These are phyloP conservation scores for Rhincodon typus DNA, from an alignment of 2,797 vertebrate species.

Conservation along the genomic window DNA sequence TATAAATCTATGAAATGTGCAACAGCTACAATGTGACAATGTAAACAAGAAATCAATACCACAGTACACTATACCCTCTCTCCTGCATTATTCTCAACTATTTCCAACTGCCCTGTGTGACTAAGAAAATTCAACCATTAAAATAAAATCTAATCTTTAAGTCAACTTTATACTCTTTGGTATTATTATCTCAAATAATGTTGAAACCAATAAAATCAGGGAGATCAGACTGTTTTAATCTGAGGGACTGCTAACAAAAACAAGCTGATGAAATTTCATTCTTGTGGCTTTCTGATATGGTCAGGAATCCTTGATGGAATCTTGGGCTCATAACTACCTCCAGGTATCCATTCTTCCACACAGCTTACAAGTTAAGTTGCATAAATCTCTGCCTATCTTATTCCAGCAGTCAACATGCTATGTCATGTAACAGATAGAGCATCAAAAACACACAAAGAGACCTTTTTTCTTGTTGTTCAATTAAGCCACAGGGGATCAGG, in stretches of 20 bases:
- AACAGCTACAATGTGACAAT: background rate
- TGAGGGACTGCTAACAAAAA: background rate
- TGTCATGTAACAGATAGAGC: conserved; percentile 8
- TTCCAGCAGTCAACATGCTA: background rate
- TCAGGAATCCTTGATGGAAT: background rate
- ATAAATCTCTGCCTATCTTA: background rate
- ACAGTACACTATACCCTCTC: background rate
- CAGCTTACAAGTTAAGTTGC: background rate
- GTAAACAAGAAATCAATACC: background rate
- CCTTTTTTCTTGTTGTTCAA: conserved; percentile 13
- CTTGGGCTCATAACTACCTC: background rate
- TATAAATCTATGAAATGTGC: background rate
- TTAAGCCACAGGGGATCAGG: conserved; percentile 6
- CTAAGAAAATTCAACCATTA: background rate
- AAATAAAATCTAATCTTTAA: conserved; percentile 23
- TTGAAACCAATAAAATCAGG: background rate
- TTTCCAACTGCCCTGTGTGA: background rate
- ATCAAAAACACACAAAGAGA: conserved; percentile 23
- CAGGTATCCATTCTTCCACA: conserved; percentile 12
- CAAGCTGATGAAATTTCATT: conserved; percentile 22
- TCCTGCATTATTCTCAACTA: background rate
- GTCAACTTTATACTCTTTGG: background rate
- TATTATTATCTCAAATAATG: background rate
- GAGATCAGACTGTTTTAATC: conserved; percentile 5
- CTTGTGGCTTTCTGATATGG: background rate